phyloP scores from a whole-genome alignment of 2,888 invertebrate genomes.

The Tolmerus cingulatus region DNA sequence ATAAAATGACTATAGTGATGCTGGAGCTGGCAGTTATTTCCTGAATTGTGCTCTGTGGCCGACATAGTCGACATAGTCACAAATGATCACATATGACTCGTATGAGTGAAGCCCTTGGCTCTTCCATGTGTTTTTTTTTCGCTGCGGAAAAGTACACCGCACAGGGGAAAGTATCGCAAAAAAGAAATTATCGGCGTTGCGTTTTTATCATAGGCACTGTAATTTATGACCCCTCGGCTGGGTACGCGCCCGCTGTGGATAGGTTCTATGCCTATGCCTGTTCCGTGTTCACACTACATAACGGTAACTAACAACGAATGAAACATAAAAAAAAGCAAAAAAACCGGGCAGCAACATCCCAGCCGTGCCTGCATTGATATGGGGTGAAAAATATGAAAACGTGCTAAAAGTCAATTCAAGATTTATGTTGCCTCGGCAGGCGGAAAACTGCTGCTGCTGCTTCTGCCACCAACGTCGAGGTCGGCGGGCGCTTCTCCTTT shows the following conservation, averaged over 20 bases:
- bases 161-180: slow-evolving; percentile 25
- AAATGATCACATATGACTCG: slow-evolving; percentile 22
- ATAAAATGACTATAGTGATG: slow-evolving; percentile 40
- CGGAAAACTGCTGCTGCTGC: slow-evolving; percentile 4
- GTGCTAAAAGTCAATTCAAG: slow-evolving; percentile 46
- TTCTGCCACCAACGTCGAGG: neutral
- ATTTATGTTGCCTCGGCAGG: slow-evolving; percentile 44
- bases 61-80: neutral
- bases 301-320: slow-evolving; percentile 30
- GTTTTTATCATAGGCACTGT: slow-evolving; percentile 48
- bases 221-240: slow-evolving; percentile 48
- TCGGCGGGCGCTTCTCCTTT: neutral
- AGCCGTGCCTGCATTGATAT: slow-evolving; percentile 36
- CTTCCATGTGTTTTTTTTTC: neutral
- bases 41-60: neutral
- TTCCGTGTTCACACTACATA: slow-evolving; percentile 46
- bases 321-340: slow-evolving; percentile 33
- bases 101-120: slow-evolving; percentile 21
- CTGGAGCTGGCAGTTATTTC: slow-evolving; percentile 27
- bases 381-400: slow-evolving; percentile 46
- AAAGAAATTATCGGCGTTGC: slow-evolving; percentile 48
- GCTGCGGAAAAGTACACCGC: slow-evolving; percentile 17
- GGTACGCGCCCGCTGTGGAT: slow-evolving; percentile 43
- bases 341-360: slow-evolving; percentile 22
- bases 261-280: slow-evolving; percentile 25